Evolutionary conservation across 2,888 invertebrate species (phyloP).

Genomic region (Epirrhoe tristata): DNA sequence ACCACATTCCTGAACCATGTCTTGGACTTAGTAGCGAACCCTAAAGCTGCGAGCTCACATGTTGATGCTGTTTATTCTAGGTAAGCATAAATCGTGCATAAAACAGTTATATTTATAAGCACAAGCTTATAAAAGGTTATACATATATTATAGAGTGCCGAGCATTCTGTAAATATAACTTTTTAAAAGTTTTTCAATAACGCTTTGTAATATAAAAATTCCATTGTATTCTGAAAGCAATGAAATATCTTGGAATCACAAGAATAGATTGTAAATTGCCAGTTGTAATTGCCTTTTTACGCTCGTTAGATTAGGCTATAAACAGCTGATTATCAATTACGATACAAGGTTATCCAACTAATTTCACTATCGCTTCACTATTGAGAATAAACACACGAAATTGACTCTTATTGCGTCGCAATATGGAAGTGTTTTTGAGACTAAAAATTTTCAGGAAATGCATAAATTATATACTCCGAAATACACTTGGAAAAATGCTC

Average conservation of each 20-base stretch:
- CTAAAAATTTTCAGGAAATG: slow-evolving; percentile 89
- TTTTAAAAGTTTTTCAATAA: no score
- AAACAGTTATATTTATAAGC: no score
- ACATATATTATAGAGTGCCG: no score
- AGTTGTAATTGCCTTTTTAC: background rate
- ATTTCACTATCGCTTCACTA: background rate
- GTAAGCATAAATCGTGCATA: slow-evolving; percentile 44
- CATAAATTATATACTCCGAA: slow-evolving; percentile 96
- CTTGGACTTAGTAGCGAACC: slow-evolving; percentile 96
- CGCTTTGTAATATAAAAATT: no score
- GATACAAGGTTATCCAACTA: background rate
- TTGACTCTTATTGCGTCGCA: background rate
- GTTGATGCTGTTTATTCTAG: slow-evolving; percentile 98
- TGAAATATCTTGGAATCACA: background rate
- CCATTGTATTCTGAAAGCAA: no score
- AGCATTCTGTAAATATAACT: no score
- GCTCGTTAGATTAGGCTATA: background rate
- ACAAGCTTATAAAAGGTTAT: no score
- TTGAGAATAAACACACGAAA: background rate
- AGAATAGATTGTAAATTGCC: background rate
- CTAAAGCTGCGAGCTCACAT: slow-evolving; percentile 97
- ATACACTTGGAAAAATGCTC: slow-evolving; percentile 96
- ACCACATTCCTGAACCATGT: slow-evolving; percentile 94
- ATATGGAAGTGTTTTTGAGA: background rate
- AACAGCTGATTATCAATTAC: background rate